phyloP scores from a whole-genome alignment of 2,888 invertebrate species.

The Pomacea canaliculata region DNA sequence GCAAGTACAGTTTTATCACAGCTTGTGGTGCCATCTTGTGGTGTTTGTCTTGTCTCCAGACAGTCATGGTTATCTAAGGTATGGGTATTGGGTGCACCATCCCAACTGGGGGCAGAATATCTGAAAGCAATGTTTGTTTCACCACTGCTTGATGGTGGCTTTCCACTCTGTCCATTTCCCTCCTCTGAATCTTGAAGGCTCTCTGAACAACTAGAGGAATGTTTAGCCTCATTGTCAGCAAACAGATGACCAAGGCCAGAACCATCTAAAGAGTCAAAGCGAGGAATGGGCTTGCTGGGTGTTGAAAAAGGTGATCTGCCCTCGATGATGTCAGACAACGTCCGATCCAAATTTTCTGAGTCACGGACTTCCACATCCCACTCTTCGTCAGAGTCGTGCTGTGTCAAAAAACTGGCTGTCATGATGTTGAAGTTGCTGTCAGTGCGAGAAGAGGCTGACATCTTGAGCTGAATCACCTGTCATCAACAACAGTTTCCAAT shows the following conservation, averaged over 20 bases:
- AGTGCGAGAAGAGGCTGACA: conserved; percentile 46
- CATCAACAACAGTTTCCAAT: conserved; percentile 5
- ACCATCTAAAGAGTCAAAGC: conserved; percentile 8
- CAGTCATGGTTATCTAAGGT: no score
- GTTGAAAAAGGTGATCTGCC: conserved; percentile 38
- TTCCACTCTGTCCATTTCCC: no score
- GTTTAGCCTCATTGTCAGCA: no score
- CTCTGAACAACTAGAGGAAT: no score
- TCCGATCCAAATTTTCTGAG: conserved; percentile 58
- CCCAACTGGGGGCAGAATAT: no score
- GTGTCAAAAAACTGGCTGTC: conserved; percentile 40
- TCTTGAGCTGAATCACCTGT: conserved; percentile 66
- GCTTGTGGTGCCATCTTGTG: no score
- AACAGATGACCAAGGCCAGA: not conserved
- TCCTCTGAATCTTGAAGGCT: no score
- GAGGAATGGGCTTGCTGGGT: conserved; percentile 6
- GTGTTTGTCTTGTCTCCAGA: no score
- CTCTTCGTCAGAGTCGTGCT: conserved; percentile 50
- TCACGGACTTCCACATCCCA: conserved; percentile 53
- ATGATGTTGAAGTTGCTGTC: conserved; percentile 16
- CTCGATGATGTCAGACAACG: conserved; percentile 61
- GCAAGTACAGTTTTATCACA: no score
- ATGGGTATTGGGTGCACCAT: no score
- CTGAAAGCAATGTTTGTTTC: no score
- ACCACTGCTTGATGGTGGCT: no score